Evolutionary conservation across 2,888 invertebrate species (phyloP), one percentile per base, ranked within the genome.

Genomic region (Acanthosepion pharaonis): DNA sequence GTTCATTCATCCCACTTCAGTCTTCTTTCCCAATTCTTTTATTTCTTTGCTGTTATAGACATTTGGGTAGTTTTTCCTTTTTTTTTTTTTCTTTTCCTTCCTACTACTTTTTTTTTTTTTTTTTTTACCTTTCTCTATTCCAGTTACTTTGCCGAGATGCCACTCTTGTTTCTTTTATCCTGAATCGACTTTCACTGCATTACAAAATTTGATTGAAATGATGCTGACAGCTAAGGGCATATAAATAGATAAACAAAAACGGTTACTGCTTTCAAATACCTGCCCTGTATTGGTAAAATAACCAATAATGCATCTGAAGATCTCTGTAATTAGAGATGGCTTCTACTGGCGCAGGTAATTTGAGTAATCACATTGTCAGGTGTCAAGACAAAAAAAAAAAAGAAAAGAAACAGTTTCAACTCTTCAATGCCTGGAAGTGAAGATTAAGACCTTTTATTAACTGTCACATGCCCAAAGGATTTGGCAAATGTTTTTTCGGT

Each of bases 171-270:
- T 78, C 78, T 33, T 78, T 78, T n/a, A 28, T 78, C n/a, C n/a
- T 78, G 78, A 15, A 78, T 78, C 78, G n/a, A 78, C 78, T 78
- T 78, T 78, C 78, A 78, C n/a, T n/a, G 78, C 78, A 33, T 78
- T n/a, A n/a, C 78, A 78, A 78, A n/a, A 78, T 78, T 78, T 78
- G 78, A 78, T n/a, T 78, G 78, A 78, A 78, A 78, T 78, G 78
- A 78, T 78, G 78, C 78, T 78, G 78, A 78, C 78, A 78, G 78
- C 78, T 33, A 78, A 78, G n/a, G 59, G 78, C n/a, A n/a, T n/a
- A 78, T 78, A 78, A 78, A 78, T n/a, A 78, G 78, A 33, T 78
- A 78, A 78, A 78, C 78, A n/a, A 78, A n/a, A 78, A 78, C n/a
- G 5, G 11, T 78, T n/a, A 78, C 78, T 78, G 78, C n/a, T 78